A percentile compares a stretch with the other conserved stretches of the same genome.
Evolutionary conservation across 2,797 vertebrate species (phyloP).

Genomic region (Tiaroga cobitis): DNA sequence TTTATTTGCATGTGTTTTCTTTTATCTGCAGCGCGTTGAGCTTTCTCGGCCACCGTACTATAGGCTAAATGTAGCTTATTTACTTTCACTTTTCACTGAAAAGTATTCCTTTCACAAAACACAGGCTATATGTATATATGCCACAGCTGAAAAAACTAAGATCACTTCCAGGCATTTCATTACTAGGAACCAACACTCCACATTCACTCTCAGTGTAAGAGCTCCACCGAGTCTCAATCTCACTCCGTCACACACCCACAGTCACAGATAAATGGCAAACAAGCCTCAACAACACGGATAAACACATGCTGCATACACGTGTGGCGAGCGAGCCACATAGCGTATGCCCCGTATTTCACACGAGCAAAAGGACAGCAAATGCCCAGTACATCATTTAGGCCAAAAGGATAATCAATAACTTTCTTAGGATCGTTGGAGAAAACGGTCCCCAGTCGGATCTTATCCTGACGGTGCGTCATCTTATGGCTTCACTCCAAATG

Average conservation of each 20-base stretch:
- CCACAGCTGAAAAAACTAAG: constrained; percentile 75
- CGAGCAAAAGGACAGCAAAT: constrained; percentile 18
- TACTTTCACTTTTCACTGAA: too few species aligned
- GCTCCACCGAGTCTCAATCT: constrained; percentile 43
- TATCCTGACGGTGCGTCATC: constrained; percentile 21
- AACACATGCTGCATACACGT: constrained; percentile 46
- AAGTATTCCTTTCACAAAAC: too few species aligned
- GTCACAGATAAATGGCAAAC: constrained; percentile 59
- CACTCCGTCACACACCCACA: constrained; percentile 48
- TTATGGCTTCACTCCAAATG: constrained; percentile 19
- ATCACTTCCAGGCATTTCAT: constrained; percentile 80
- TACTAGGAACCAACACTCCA: constrained; percentile 74
- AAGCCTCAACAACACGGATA: constrained; percentile 58
- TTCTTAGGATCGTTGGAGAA: neutral
- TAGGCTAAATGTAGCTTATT: too few species aligned
- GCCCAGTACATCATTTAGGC: neutral
- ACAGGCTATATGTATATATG: too few species aligned
- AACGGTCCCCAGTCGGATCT: constrained; percentile 14
- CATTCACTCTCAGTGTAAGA: constrained; percentile 64
- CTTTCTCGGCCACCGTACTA: too few species aligned
- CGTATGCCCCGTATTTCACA: constrained; percentile 47
- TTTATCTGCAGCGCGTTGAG: too few species aligned
- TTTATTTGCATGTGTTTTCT: too few species aligned
- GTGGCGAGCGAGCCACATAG: constrained; percentile 29
- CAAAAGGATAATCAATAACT: constrained; percentile 58